Conservation (phyloP, 2,797 vertebrate species). For the Coendou prehensilis region DNA sequence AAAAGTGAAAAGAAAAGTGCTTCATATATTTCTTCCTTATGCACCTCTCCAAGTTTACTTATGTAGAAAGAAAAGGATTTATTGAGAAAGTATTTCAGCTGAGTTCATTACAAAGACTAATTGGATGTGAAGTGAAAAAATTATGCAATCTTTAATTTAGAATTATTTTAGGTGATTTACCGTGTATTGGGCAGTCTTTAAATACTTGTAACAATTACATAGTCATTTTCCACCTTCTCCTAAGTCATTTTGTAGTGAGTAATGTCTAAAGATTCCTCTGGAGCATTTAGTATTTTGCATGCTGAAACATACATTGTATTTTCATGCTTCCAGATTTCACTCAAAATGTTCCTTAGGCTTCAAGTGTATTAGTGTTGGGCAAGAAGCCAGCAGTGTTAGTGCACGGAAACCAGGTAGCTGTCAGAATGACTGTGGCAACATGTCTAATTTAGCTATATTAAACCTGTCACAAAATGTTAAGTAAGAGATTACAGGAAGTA, state of each 20-base stretch:
- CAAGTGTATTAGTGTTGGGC: conserved; percentile 85
- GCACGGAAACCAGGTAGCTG: conserved; percentile 87
- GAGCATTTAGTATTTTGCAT: neutral
- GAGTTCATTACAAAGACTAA: conserved; percentile 23
- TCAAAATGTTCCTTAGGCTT: conserved; percentile 76
- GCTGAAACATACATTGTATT: conserved; percentile 68
- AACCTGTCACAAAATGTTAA: conserved; percentile 88
- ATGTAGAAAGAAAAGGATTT: conserved; percentile 34
- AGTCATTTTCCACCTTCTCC: neutral
- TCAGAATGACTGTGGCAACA: conserved; percentile 84
- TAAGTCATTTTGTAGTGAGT: conserved; percentile 25
- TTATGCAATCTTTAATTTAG: neutral
- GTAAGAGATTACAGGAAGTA: conserved; percentile 87
- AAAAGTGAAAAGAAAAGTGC: conserved; percentile 7
- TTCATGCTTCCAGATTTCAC: conserved; percentile 80
- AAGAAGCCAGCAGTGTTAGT: conserved; percentile 84
- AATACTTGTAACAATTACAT: neutral
- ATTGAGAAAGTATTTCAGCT: conserved; percentile 28
- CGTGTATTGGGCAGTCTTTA: neutral
- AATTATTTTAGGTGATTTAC: neutral
- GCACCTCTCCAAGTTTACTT: neutral
- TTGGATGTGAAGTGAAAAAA: neutral
- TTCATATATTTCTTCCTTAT: neutral
- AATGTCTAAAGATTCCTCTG: conserved; percentile 61
- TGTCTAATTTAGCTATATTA: conserved; percentile 89